Percentiles rank a stretch among this genome's conserved stretches.
Evolutionary conservation across 35 echinoderm and acorn worm genomes (phyloP).

Genomic region (Holothuria glaberrima): DNA sequence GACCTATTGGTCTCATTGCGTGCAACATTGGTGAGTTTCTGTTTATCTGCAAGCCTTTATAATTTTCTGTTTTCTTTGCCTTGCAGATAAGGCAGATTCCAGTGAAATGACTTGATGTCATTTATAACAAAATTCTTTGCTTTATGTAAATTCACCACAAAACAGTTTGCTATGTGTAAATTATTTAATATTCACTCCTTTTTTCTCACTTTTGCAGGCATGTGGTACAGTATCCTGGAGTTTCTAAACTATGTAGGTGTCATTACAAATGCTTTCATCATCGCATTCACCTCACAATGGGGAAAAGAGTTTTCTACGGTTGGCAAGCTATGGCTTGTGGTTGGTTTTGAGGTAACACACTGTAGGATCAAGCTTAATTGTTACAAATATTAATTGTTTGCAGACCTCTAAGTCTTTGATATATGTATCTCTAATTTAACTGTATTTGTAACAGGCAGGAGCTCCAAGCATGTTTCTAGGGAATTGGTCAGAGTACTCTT

Average conservation of each 20-base stretch:
- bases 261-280: slow-evolving; percentile 93
- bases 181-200: neutral
- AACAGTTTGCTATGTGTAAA: no score
- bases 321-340: slow-evolving; percentile 89
- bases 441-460: no score
- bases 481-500: no score
- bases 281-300: slow-evolving; percentile 94
- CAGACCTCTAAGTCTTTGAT: no score
- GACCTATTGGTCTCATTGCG: slow-evolving; percentile 86
- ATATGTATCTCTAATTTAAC: no score
- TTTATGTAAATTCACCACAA: no score
- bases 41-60: neutral
- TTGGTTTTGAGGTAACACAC: slow-evolving; percentile 90
- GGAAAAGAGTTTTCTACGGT: slow-evolving; percentile 54
- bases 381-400: no score
- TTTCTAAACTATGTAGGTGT: slow-evolving; percentile 97
- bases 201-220: slow-evolving; percentile 66
- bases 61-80: neutral
- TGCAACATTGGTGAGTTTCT: slow-evolving; percentile 83
- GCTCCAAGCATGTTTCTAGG: no score
- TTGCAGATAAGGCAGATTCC: no score
- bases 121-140: no score
- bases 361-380: no score
- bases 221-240: slow-evolving; percentile 97
- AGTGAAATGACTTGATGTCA: no score